These are phyloP conservation scores for Perognathus longimembris DNA, from an alignment of 2,113 vertebrate genomes.

Conservation along the genomic window DNA sequence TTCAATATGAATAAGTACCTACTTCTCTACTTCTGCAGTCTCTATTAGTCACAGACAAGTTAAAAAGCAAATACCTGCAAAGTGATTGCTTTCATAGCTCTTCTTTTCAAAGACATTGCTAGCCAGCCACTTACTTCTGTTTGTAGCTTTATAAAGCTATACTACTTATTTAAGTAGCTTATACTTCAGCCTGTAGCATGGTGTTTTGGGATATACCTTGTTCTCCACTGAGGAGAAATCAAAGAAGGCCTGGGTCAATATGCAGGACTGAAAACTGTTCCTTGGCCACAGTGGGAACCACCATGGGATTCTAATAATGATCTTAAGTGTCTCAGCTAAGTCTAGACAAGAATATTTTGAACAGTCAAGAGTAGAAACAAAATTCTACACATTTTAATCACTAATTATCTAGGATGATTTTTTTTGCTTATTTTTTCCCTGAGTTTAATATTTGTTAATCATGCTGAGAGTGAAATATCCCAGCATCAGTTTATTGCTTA, in stretches of 20 bases:
- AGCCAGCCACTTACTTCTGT: not conserved
- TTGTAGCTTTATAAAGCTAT: not conserved
- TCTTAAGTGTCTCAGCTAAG: conserved; percentile 4
- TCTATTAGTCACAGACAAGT: conserved; percentile 73
- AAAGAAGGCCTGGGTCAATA: not conserved
- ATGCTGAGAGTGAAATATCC: not conserved
- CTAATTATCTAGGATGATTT: not conserved
- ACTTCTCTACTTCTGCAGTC: conserved; percentile 42
- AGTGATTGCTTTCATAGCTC: conserved; percentile 64
- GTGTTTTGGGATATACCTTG: not conserved
- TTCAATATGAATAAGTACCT: conserved; percentile 51
- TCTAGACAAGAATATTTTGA: conserved; percentile 9
- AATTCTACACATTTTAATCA: not conserved
- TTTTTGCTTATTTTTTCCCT: not conserved
- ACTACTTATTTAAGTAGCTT: not conserved
- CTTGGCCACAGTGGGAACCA: not conserved
- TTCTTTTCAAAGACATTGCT: conserved; percentile 75
- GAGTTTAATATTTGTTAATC: conserved; percentile 29
- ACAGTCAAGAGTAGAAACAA: conserved; percentile 3
- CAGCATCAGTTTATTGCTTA: not conserved
- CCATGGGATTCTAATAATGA: not conserved
- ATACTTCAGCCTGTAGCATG: not conserved
- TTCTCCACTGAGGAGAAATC: not conserved
- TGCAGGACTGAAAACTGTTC: conserved; percentile 3
- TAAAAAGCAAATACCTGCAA: conserved; percentile 74